Evolutionary conservation across 2,113 vertebrate genomes (phyloP).

Genomic region (Variabilichromis moorii): DNA sequence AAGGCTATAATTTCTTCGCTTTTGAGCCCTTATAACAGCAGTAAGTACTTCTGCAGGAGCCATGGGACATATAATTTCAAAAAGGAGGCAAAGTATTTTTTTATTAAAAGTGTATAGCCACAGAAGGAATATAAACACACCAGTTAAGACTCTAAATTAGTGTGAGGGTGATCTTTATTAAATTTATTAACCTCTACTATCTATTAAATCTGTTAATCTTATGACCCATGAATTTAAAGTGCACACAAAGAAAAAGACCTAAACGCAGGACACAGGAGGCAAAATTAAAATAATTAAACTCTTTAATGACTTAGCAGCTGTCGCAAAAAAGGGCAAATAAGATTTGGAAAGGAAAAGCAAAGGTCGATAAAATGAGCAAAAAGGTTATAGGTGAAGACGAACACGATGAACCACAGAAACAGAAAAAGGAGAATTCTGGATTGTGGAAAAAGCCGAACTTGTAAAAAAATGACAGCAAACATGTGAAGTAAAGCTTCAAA

Average conservation of each 20-base stretch:
- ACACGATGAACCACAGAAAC: background rate
- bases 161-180: background rate
- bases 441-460: background rate
- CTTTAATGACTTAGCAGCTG: background rate
- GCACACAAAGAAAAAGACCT: background rate
- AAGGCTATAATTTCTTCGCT: background rate
- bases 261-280: background rate
- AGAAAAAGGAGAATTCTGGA: background rate
- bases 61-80: background rate
- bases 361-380: accelerated
- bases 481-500: background rate
- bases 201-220: background rate
- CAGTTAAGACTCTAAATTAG: background rate
- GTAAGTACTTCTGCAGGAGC: background rate
- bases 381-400: background rate
- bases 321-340: background rate
- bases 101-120: background rate
- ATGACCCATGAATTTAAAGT: accelerated
- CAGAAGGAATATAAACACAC: background rate
- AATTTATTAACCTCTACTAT: background rate
- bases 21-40: background rate
- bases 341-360: background rate
- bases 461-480: background rate
- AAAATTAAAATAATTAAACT: accelerated
- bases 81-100: background rate